Conservation (phyloP, 1,140 invertebrate species). For the Drosophila pachea region DNA sequence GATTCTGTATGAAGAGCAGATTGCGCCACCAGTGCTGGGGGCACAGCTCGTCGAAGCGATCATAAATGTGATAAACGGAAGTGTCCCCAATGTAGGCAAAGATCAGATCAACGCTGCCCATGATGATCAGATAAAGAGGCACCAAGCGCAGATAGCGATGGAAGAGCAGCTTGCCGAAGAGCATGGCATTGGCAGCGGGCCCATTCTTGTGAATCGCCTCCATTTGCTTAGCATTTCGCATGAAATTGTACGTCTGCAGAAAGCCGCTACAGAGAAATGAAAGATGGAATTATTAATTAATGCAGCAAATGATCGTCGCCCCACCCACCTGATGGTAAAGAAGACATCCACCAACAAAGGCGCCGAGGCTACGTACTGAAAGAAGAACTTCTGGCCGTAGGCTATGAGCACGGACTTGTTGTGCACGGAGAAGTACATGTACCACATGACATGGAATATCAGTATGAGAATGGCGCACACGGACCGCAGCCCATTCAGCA, state of each 20-base stretch:
- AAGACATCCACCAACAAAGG: conserved; percentile 76
- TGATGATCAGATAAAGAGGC: conserved; percentile 80
- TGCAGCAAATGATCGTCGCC: too few species aligned
- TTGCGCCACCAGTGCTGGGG: conserved; percentile 84
- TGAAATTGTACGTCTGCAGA: conserved; percentile 74
- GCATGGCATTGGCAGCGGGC: conserved; percentile 52
- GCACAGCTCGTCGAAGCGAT: conserved; percentile 80
- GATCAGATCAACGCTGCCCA: conserved; percentile 80
- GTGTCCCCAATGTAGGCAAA: conserved; percentile 79
- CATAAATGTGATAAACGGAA: conserved; percentile 80
- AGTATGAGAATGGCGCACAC: conserved; percentile 73
- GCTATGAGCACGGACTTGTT: conserved; percentile 70
- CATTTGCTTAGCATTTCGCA: conserved; percentile 66
- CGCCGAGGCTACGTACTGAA: conserved; percentile 71
- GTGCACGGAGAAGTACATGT: conserved; percentile 75
- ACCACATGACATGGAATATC: conserved; percentile 75
- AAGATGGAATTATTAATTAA: conserved; percentile 3
- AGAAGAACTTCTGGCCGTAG: conserved; percentile 63
- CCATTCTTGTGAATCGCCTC: conserved; percentile 61
- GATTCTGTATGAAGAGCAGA: conserved; percentile 83
- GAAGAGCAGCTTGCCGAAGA: conserved; percentile 70
- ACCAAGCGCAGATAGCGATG: conserved; percentile 79
- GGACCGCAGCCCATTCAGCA: conserved; percentile 76
- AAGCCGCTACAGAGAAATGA: conserved; percentile 58
- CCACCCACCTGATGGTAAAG: conserved; percentile 74